Conservation (phyloP, 1,140 invertebrate genomes). For the Pachypeltis micranthus region DNA sequence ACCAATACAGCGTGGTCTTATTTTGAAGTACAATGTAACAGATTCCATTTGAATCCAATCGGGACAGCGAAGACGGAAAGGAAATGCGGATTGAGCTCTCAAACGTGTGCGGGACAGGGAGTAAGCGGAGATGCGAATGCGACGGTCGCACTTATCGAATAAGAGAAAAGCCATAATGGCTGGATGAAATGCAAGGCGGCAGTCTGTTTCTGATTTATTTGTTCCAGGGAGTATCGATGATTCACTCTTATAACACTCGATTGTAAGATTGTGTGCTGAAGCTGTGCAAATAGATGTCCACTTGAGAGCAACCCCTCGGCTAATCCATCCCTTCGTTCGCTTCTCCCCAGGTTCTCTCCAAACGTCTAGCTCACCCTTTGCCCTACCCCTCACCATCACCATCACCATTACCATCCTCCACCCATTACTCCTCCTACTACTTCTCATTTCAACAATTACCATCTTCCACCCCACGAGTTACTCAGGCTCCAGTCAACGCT, state of each 20-base stretch:
- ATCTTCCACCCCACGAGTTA: not conserved
- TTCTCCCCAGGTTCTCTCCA: no score
- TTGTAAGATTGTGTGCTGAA: constrained; percentile 6
- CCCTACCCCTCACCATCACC: not conserved
- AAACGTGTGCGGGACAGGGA: no score
- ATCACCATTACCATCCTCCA: not conserved
- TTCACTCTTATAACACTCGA: not conserved
- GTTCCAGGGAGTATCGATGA: not conserved
- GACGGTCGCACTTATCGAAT: no score
- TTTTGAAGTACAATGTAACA: no score
- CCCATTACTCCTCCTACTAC: not conserved
- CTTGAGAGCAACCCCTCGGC: not conserved
- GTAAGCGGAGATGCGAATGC: no score
- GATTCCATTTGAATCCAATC: no score
- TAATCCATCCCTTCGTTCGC: not conserved
- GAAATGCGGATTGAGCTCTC: no score
- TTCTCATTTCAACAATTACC: constrained; percentile 3
- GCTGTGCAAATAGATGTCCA: constrained; percentile 9
- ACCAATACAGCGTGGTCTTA: no score
- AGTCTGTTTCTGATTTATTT: not conserved
- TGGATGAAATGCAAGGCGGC: not conserved
- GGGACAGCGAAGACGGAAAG: no score
- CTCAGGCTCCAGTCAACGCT: no score
- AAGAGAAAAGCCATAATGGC: no score
- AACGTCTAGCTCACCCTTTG: no score